Conservation (phyloP, 1,140 invertebrate genomes). For the Cataglyphis hispanica region DNA sequence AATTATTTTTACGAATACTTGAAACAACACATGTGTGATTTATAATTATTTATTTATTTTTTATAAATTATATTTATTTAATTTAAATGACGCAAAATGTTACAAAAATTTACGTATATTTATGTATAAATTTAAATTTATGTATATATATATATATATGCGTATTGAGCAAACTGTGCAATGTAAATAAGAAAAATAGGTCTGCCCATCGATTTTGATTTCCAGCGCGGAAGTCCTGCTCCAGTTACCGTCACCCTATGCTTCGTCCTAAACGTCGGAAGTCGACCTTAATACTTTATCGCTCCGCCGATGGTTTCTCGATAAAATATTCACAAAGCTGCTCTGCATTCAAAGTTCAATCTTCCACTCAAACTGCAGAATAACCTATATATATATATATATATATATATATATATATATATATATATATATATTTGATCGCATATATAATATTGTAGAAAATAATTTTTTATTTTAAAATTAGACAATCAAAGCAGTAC, state of each 20-base stretch:
- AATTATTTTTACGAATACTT: not conserved
- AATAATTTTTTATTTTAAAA: not conserved
- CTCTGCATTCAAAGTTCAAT: not conserved
- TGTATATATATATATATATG: too few relatives aligned
- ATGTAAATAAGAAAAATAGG: not conserved
- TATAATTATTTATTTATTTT: not conserved
- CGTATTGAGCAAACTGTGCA: too few relatives aligned
- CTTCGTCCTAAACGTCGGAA: conserved; percentile 41
- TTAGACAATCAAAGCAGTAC: not conserved
- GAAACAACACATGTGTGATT: not conserved
- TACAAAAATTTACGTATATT: not conserved
- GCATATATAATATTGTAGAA: too few relatives aligned
- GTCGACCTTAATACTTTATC: conserved; percentile 49
- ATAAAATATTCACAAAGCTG: conserved; percentile 45
- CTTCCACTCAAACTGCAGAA: not conserved
- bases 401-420: too few relatives aligned
- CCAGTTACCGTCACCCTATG: not conserved
- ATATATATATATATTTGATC: too few relatives aligned
- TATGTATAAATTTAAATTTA: too few relatives aligned
- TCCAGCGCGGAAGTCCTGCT: conserved; percentile 13
- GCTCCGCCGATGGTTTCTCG: not conserved
- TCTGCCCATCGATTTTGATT: conserved; percentile 9
- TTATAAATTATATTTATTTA: not conserved
- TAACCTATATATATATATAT: too few relatives aligned
- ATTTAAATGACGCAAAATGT: not conserved